Conservation (phyloP, 2,113 vertebrate genomes). For the Collichthys lucidus region DNA sequence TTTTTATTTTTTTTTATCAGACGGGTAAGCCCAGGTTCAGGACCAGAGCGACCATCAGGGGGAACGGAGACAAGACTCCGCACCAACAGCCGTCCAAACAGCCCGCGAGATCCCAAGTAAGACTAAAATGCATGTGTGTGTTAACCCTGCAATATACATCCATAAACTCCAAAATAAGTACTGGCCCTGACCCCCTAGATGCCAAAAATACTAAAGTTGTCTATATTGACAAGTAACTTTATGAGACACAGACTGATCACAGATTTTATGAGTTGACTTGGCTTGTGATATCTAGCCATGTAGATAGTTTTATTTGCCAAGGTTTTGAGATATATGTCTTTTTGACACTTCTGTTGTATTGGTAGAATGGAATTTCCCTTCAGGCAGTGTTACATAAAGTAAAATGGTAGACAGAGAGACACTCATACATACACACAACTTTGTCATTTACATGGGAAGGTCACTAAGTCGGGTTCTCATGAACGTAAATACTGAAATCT, state of each 20-base stretch:
- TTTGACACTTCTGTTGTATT: neutral
- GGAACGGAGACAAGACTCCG: constrained; percentile 78
- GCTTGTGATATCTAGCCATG: neutral
- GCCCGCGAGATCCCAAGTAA: constrained; percentile 84
- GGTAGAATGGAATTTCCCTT: neutral
- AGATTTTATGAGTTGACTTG: neutral
- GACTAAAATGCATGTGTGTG: neutral
- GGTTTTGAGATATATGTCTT: neutral
- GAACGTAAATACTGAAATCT: neutral
- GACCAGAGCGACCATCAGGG: constrained; percentile 75
- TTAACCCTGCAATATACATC: neutral
- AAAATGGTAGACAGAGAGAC: neutral
- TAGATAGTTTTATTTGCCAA: neutral
- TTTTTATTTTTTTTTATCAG: constrained; percentile 52
- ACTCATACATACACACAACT: neutral
- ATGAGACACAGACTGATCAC: neutral
- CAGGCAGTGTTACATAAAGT: neutral
- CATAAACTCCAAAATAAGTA: neutral
- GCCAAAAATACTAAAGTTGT: neutral
- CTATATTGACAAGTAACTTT: neutral
- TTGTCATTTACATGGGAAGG: neutral
- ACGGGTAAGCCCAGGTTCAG: constrained; percentile 78
- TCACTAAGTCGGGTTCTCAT: neutral
- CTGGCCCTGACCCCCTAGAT: too few relatives aligned
- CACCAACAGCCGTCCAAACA: constrained; percentile 81